Evolutionary conservation across 2,888 invertebrate genomes (phyloP), one percentile per base, ranked within the genome.

Genomic region (Cryptocephalus primarius): DNA sequence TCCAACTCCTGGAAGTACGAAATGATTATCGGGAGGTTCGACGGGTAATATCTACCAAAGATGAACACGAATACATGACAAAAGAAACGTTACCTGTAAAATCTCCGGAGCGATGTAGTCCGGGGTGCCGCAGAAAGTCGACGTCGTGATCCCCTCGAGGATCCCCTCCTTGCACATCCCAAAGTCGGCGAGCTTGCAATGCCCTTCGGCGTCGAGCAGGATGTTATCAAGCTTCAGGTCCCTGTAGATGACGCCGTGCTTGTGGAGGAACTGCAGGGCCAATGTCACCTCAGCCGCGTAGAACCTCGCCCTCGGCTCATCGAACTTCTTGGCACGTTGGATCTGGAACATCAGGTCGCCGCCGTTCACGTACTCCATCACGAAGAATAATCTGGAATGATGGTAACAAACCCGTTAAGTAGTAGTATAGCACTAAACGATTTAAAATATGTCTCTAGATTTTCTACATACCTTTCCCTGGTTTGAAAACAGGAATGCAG

Each of bases 301-400:
- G 74, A 99, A 94, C 67, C 90, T 81, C 12, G 96, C 96, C 2
- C 90, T 76, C 0, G 89, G 85, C 72, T 97, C 96, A 71, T 97
- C 96, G 74, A 99, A 99, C 75, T 96, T 96, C 53, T 96, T 79
- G 51, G 96, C 93, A 64, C 92, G 82, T 75, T 99, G 97, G 60
- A 99, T 99, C 82, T 99, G 97, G 77, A 96, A 96, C 95, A 96
- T 96, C 61, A 96, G 78, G 75, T 92, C 96, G 59, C 96, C 97
- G 58, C 97, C 99, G 72, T 96, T 93, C 45, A 99, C 96, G 72
- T 96, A 97, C 75, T 97, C 97, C 97, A 99, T 99, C 55, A 97
- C 95, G 74, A 99, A 97, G 79, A 96, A 97, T 56, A 99, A 77
- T 9, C 69, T 59, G 14, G 1, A 43, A 43, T 9, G 32, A 42